A percentile compares a stretch with the other conserved stretches of the same genome.
phyloP scores from a whole-genome alignment of 2,797 vertebrate species.

The Tolypeutes matacus region DNA sequence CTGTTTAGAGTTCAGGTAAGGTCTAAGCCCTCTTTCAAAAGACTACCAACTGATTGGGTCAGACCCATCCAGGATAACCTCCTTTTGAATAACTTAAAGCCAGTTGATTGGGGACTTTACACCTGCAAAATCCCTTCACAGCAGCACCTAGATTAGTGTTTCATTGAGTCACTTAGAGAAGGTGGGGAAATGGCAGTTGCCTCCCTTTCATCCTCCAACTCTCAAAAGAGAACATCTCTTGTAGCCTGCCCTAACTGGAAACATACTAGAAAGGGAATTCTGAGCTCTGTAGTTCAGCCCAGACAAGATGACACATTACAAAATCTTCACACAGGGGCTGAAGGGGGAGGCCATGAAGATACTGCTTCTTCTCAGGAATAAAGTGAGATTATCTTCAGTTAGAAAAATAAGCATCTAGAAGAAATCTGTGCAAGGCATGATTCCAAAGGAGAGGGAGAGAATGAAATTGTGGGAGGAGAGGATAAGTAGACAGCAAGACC shows the following conservation, averaged over 20 bases:
- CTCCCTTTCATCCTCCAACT: background rate
- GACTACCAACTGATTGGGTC: background rate
- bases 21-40: background rate
- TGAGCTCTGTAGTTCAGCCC: background rate
- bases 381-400: background rate
- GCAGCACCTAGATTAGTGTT: background rate
- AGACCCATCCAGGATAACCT: background rate
- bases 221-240: background rate
- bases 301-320: background rate
- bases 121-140: background rate
- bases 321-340: background rate
- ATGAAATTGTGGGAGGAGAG: background rate
- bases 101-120: background rate
- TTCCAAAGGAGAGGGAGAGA: background rate
- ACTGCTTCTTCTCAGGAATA: background rate
- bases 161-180: background rate
- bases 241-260: background rate
- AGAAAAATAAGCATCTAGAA: conserved; percentile 14
- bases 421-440: background rate
- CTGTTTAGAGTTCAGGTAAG: background rate
- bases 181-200: background rate
- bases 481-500: background rate
- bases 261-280: background rate
- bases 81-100: background rate
- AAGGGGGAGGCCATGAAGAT: background rate